These are phyloP conservation scores for Sparidentex hasta DNA, from an alignment of 2,797 vertebrate species.

Conservation along the genomic window DNA sequence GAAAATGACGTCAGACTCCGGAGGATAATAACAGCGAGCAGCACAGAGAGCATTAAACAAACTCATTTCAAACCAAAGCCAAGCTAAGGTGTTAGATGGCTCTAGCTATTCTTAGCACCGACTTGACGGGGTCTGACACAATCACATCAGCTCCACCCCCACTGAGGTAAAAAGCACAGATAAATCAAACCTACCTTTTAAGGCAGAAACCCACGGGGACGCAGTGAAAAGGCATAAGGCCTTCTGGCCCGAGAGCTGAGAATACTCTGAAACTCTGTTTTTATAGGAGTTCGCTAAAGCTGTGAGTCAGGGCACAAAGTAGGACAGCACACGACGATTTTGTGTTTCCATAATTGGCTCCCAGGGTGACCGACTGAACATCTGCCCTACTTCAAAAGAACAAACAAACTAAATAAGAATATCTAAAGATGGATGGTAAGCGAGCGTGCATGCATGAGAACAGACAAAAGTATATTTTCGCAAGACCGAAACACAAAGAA, in stretches of 20 bases:
- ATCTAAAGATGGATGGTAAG: conserved; percentile 7
- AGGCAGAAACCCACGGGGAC: conserved; percentile 64
- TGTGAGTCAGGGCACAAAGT: conserved; percentile 28
- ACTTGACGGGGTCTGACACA: conserved; percentile 65
- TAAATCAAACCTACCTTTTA: conserved; percentile 78
- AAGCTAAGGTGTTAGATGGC: conserved; percentile 47
- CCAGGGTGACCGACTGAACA: conserved; percentile 28
- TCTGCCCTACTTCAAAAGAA: conserved; percentile 44
- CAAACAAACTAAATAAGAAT: conserved; percentile 4
- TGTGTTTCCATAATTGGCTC: conserved; percentile 40
- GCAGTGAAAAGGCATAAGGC: conserved; percentile 35
- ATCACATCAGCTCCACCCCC: conserved; percentile 67
- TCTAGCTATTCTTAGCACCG: conserved; percentile 71
- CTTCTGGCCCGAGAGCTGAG: conserved; percentile 16
- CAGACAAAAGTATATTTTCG: conserved; percentile 24
- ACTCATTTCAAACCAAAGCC: conserved; percentile 53
- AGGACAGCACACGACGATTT: conserved; percentile 30
- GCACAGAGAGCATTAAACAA: conserved; percentile 38
- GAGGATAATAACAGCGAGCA: conserved; percentile 22
- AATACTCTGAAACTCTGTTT: conserved; percentile 29
- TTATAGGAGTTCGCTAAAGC: conserved; percentile 32
- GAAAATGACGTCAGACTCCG: conserved; percentile 35
- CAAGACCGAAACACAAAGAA: conserved; percentile 18
- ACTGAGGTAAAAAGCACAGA: conserved; percentile 53
- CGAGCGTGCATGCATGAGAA: not conserved